Evolutionary conservation across 2,113 vertebrate species (phyloP), one percentile per base, ranked within the genome.

Genomic region (Oncorhynchus clarkii): DNA sequence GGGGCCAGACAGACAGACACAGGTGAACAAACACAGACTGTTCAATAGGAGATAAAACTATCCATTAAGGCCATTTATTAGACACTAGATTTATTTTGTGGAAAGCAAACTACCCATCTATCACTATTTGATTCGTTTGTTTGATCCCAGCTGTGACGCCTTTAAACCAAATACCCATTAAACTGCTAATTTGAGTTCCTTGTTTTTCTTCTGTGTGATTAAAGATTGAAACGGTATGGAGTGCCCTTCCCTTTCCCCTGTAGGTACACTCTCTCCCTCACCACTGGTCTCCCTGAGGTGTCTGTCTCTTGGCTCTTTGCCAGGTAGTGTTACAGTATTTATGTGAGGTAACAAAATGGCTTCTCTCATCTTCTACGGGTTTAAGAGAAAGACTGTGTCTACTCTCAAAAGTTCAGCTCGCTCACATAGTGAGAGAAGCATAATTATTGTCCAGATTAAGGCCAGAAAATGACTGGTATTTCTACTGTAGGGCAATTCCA

Each of bases 21-120:
- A 88, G 84, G 82, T 90, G 85, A 89, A 77, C 73, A 72, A 70
- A 77, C 22, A 1, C 57, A 13, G 18, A 18, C 29, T 26, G 1
- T 54, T 54, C 51, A 4, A 45, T 31, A 45, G 16, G 18, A 4
- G 29, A 39, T 4, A 3, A 8, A 69, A 31, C 16, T 9, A 29
- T 22, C n/a, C 8, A 12, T 20, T 18, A 57, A 73, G 69, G 70
- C 76, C 81, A 48, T 29, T 27, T 51, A 72, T 5, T 27, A 8
- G 13, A 18, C 14, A 18, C 51, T 7, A 11, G 16, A 13, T 34
- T 9, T 11, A 31, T 45, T 45, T 11, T 45, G 39, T 45, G 9
- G 9, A 62, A 64, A 45, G 18, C 57, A 12, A 7, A 45, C 26
- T 14, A 6, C 13, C 11, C 39, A 22, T 22, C 27, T 59, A 22